Conservation (phyloP, 2,113 vertebrate genomes). For the Poeciliopsis prolifica region DNA sequence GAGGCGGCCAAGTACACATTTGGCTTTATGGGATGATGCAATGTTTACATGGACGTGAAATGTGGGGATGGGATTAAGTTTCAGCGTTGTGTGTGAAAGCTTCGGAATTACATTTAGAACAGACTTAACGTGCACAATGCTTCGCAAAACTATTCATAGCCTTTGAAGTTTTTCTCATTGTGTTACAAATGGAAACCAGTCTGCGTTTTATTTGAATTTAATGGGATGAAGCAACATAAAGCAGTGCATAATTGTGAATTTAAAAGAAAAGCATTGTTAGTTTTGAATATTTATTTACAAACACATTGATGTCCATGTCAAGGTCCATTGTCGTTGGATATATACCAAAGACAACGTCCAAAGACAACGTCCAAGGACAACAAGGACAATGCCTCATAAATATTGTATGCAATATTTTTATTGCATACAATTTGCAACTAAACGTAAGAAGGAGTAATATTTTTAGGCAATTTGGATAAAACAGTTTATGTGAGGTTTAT, state of each 20-base stretch:
- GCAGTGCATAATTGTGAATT: neutral
- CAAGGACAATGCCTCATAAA: too few species aligned
- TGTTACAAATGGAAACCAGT: too few species aligned
- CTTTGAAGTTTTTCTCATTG: neutral
- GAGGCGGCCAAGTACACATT: constrained; percentile 42
- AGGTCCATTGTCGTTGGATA: too few species aligned
- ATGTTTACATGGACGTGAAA: constrained; percentile 21
- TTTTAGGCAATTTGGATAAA: constrained; percentile 36
- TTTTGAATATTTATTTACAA: neutral
- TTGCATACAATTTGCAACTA: neutral
- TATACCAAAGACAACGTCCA: too few species aligned
- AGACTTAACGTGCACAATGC: neutral
- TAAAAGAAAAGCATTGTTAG: neutral
- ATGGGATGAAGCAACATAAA: neutral
- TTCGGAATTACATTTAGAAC: constrained; percentile 30
- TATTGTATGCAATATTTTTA: too few species aligned
- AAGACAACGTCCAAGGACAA: too few species aligned
- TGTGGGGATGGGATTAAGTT: constrained; percentile 15
- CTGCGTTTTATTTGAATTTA: too few species aligned
- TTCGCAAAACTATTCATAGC: neutral
- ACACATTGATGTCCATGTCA: neutral
- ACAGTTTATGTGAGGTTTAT: constrained; percentile 35
- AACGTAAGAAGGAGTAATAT: constrained; percentile 21
- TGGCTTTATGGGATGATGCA: constrained; percentile 31
- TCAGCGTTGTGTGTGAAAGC: constrained; percentile 12